Evolutionary conservation across 2,888 invertebrate species (phyloP).

Genomic region (Troilus luridus): DNA sequence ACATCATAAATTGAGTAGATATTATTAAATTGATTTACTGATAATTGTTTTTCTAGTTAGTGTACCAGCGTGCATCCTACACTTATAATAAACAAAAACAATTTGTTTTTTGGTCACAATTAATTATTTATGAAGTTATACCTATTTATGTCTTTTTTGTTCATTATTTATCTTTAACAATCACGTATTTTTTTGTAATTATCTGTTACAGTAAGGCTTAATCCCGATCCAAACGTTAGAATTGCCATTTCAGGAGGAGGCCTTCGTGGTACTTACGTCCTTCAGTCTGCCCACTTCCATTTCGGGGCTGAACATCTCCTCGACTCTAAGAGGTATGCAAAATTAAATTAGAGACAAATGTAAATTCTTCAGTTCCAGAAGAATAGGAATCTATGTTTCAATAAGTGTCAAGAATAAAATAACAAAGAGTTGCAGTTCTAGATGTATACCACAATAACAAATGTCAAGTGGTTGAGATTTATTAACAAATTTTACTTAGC

Average conservation of each 20-base stretch:
- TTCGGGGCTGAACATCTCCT: slow-evolving; percentile 98
- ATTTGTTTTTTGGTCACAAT: background rate
- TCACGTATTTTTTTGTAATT: background rate
- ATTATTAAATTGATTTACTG: too few species aligned
- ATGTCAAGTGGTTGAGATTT: too few species aligned
- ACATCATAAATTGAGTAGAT: too few species aligned
- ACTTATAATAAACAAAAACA: too few species aligned
- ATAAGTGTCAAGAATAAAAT: background rate
- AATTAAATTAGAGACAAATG: background rate
- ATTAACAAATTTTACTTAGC: too few species aligned
- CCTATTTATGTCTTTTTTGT: background rate
- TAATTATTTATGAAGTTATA: background rate
- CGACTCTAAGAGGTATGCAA: slow-evolving; percentile 84
- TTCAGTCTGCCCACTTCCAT: slow-evolving; percentile 95
- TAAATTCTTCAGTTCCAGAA: background rate
- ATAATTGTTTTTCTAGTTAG: too few species aligned
- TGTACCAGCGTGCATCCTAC: too few species aligned
- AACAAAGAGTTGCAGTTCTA: background rate
- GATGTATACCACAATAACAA: too few species aligned
- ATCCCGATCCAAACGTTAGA: background rate
- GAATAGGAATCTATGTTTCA: background rate
- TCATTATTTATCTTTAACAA: background rate
- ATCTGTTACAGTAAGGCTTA: background rate
- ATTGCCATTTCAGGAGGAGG: slow-evolving; percentile 73
- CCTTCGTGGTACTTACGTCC: slow-evolving; percentile 76